Base-by-base conservation (phyloP, 1,140 invertebrate genomes). In the Ceratina calcarata region DNA sequence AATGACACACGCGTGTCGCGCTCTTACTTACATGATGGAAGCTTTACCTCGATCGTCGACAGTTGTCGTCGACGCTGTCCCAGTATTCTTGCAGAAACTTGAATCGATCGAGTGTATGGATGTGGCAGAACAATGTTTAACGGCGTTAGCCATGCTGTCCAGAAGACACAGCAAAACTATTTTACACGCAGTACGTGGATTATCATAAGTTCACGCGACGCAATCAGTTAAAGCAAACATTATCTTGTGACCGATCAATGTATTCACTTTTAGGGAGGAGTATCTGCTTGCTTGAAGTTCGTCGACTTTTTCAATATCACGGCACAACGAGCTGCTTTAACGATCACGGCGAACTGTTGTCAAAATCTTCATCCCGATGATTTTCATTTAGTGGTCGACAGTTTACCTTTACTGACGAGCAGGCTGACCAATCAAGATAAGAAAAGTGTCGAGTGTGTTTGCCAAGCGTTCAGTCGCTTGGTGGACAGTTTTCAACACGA, bases 101-200 rank as follows among this genome's bases (percentile, higher is more conserved):
- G 98, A 99, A 94, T 97, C 98, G 0, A 99, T 99, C 84, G 98
- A 99, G 84, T 99, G 98, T 91, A 99, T 99, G 98, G 99, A 99
- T 93, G 98, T 99, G 6, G 98, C 98, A 20, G 99, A 99, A 93
- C 98, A 99, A 93, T 97, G 97, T 87, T 94, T 99, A 62, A 99
- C 98, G 7, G 99, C 98, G 1, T 93, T 99, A 24, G 98, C 99
- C 91, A 99, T 99, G 96, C 94, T 99, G 27, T 99, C 98, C 1
- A 94, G 98, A n/a, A 94, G 98, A 83, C 98, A 99, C 93, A 98
- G 98, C 86, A 99, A 99, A 93, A 96, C 98, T 49, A 99, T 99
- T 84, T 93, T 99, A 81, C 98, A 99, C 92, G 98, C 98, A 67
- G 97, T 98, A 92, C 94, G 94, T 93, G 37, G 20, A 64, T 16